phyloP scores from a whole-genome alignment of 1,140 invertebrate species.

The Alviniconcha marisindica region DNA sequence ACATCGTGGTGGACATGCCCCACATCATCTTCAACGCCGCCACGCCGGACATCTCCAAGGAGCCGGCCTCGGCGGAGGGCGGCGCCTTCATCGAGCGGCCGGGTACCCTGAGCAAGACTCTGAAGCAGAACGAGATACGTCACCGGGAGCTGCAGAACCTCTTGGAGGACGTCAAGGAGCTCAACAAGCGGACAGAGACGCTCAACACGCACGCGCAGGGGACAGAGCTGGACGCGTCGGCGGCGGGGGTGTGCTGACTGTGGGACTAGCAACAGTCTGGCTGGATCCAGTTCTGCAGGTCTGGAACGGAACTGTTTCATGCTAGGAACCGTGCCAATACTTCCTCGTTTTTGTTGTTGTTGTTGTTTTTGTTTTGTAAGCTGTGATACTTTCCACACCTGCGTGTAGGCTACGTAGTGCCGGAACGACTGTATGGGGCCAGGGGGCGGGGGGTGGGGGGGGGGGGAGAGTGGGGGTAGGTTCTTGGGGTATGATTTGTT shows the following conservation, averaged over 20 bases:
- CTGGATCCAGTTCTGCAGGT: not conserved
- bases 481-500: too few relatives aligned
- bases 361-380: not conserved
- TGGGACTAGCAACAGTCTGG: not conserved
- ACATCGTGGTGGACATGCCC: constrained; percentile 67
- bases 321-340: not conserved
- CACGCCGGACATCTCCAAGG: constrained; percentile 48
- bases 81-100: not conserved
- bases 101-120: constrained; percentile 51
- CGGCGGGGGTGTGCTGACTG: not conserved
- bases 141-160: constrained; percentile 64
- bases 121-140: constrained; percentile 66
- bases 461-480: too few relatives aligned
- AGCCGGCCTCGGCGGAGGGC: not conserved
- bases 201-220: constrained; percentile 38
- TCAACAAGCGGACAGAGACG: constrained; percentile 63
- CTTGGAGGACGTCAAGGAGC: constrained; percentile 67
- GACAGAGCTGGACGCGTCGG: not conserved
- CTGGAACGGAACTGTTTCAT: not conserved
- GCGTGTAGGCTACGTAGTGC: too few relatives aligned
- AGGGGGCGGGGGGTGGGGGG: too few relatives aligned
- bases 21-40: constrained; percentile 63
- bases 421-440: too few relatives aligned
- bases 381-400: not conserved
- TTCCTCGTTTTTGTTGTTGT: not conserved